Evolutionary conservation across 2,888 invertebrate genomes (phyloP).

Genomic region (Frankliniella intonsa): DNA sequence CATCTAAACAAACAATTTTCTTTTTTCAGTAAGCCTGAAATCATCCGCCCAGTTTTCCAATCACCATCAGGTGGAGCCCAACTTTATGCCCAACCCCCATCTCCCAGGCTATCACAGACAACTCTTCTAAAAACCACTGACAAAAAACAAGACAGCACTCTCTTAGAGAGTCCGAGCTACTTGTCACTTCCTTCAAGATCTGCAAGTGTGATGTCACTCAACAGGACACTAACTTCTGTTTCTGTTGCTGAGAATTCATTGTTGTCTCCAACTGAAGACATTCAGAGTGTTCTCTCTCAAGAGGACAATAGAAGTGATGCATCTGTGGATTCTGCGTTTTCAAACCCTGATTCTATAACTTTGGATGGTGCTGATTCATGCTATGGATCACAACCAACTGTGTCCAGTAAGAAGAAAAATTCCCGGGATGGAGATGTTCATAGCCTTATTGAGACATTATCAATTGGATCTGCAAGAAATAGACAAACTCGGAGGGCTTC

Average conservation of each 20-base stretch:
- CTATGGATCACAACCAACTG: neutral
- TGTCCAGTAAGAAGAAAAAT: neutral
- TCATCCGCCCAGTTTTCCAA: neutral
- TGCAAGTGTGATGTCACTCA: neutral
- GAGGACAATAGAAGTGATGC: conserved; percentile 4
- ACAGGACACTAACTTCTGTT: neutral
- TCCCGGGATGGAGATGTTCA: neutral
- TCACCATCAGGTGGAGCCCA: too few relatives aligned
- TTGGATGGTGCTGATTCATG: neutral
- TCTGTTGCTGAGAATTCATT: neutral
- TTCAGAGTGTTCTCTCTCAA: neutral
- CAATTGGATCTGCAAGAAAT: neutral
- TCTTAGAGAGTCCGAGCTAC: neutral
- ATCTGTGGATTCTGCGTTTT: neutral
- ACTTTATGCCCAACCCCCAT: neutral
- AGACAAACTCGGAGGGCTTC: neutral
- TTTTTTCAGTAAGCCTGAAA: neutral
- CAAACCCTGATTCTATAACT: neutral
- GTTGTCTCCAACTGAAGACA: neutral
- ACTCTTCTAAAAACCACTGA: neutral
- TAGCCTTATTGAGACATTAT: neutral
- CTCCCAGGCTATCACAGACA: neutral
- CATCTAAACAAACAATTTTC: neutral
- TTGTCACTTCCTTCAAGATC: neutral
- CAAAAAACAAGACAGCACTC: neutral